phyloP scores from a whole-genome alignment of 2,797 vertebrate species.

The Sebastes nivosus region DNA sequence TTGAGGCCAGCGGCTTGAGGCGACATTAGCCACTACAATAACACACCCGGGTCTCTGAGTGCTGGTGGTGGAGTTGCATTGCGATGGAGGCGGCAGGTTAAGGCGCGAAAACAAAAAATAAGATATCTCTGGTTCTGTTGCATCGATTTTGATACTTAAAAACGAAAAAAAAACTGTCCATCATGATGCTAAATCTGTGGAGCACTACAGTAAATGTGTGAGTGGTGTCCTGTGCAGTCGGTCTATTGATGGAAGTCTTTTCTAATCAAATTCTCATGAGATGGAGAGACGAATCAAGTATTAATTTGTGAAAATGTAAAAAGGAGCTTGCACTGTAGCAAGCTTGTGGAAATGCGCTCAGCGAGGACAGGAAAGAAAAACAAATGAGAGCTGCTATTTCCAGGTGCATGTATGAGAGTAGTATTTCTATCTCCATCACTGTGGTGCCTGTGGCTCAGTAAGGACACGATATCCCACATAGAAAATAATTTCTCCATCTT shows the following conservation, averaged over 20 bases:
- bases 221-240: neutral
- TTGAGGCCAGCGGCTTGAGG: neutral
- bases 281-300: neutral
- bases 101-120: neutral
- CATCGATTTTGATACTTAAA: neutral
- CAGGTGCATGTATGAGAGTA: conserved; percentile 23
- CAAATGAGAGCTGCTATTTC: conserved; percentile 24
- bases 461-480: conserved; percentile 11
- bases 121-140: neutral
- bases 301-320: conserved; percentile 8
- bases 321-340: neutral
- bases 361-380: conserved; percentile 1
- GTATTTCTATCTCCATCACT: conserved; percentile 50
- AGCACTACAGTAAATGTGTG: neutral
- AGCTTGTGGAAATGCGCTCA: conserved; percentile 3
- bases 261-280: conserved; percentile 2
- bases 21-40: neutral
- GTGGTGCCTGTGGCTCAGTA: conserved; percentile 42
- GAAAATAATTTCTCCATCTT: conserved; percentile 41
- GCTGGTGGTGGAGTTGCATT: neutral
- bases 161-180: neutral
- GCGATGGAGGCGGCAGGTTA: neutral
- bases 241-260: neutral
- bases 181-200: neutral
- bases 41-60: neutral